Base-by-base conservation (phyloP, 2,113 vertebrate species). In the Pedionomus torquatus region DNA sequence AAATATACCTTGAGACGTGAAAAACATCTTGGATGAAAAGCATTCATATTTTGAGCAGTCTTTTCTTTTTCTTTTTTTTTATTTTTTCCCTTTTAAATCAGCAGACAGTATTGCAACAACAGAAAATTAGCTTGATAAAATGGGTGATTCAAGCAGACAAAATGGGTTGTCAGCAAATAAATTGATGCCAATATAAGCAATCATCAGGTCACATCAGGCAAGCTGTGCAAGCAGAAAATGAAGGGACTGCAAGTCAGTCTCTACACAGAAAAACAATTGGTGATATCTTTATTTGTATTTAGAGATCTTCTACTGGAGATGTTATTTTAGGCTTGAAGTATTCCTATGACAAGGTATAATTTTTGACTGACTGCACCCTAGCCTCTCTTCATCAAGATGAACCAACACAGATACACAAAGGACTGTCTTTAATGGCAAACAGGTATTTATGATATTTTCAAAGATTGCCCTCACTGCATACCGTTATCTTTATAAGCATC, bases 91-190 rank as follows among this genome's bases (percentile, higher is more conserved):
- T 76, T 48, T 31, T 28, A n/a, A n/a, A 39, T 77, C 69, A 69
- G 13, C 33, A 80, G 66, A 19, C 25, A 72, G 21, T 39, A 80
- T 11, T 75, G 24, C 28, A 92, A 86, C 51, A 82, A n/a, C 39
- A 48, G 33, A 77, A 94, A 90, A 77, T 43, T 55, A 79, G 20
- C 24, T 44, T 95, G 76, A 96, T 88, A 33, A 89, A 97, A 96
- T 83, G n/a, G 19, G 24, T 72, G 76, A 88, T 48, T 81, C 51
- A 89, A 87, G 71, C n/a, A 91, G 57, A 95, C 66, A 92, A 95
- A 97, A 87, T 28, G 26, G 26, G 52, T 31, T 96, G 72, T 93
- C 89, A 96, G 81, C 35, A 97, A 96, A 97, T 95, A 96, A 97
- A 96, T 4, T 93, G 92, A 83, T 95, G 79, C 41, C 93, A 95